Percentiles rank a stretch among this genome's conserved stretches.
Evolutionary conservation across 2,888 invertebrate species (phyloP).

Genomic region (Rhagonycha fulva): DNA sequence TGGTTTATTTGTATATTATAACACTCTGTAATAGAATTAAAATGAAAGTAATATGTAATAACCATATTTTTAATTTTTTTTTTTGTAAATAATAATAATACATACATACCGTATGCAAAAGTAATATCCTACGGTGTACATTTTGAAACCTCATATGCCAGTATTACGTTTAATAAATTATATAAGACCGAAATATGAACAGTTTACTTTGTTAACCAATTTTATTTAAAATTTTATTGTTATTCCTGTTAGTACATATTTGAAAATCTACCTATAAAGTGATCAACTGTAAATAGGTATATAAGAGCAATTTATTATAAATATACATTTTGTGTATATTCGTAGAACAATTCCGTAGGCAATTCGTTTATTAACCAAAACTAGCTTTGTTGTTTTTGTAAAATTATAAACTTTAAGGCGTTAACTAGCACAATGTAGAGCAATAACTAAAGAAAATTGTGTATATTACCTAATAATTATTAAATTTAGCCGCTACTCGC

Average conservation of each 20-base stretch:
- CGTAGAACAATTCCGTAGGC: background rate
- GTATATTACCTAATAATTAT: background rate
- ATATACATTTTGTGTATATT: background rate
- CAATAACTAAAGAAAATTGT: slow-evolving; percentile 20
- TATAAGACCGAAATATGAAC: background rate
- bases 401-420: background rate
- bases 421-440: slow-evolving; percentile 24
- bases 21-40: background rate
- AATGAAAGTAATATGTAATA: background rate
- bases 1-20: background rate
- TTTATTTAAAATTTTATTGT: background rate
- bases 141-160: background rate
- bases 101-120: background rate
- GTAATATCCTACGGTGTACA: background rate
- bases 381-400: background rate
- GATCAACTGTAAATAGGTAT: background rate
- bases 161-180: background rate
- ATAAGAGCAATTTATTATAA: slow-evolving; percentile 2
- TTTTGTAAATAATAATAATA: background rate
- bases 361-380: background rate
- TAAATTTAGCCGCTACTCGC: background rate
- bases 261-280: background rate
- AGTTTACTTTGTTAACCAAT: background rate
- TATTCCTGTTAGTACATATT: background rate
- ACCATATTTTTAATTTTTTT: background rate